Conservation (phyloP, 2,888 invertebrate genomes). For the Limulus polyphemus region DNA sequence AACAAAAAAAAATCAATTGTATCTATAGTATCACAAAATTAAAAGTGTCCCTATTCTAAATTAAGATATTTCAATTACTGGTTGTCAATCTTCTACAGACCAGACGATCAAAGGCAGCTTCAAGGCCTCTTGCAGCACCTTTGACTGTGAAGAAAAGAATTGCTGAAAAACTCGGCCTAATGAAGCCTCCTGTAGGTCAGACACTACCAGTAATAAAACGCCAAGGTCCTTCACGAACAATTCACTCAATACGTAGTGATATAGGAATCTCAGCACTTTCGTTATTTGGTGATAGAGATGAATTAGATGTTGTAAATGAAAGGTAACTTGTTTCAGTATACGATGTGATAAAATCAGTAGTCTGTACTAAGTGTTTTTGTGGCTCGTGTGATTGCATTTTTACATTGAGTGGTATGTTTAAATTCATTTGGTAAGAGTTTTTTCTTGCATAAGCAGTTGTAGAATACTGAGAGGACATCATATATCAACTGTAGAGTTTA, state of each 20-base stretch:
- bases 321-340: constrained; percentile 2
- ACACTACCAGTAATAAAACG: constrained; percentile 5
- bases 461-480: no score
- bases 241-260: background rate
- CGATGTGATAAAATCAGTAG: background rate
- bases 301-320: constrained; percentile 15
- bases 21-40: no score
- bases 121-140: constrained; percentile 2
- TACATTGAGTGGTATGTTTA: no score
- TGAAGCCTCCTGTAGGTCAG: constrained; percentile 5
- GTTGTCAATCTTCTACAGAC: no score
- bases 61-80: no score
- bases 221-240: background rate
- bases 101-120: constrained; percentile 1
- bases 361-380: no score
- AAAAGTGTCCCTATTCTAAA: no score
- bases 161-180: constrained; percentile 10
- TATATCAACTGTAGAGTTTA: no score
- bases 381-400: no score
- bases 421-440: no score
- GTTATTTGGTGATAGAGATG: constrained; percentile 13
- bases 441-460: no score
- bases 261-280: background rate
- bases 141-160: constrained; percentile 12
- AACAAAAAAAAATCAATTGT: no score